These are phyloP conservation scores for Pitta sordida DNA, from an alignment of 2,113 vertebrate genomes.

Conservation along the genomic window DNA sequence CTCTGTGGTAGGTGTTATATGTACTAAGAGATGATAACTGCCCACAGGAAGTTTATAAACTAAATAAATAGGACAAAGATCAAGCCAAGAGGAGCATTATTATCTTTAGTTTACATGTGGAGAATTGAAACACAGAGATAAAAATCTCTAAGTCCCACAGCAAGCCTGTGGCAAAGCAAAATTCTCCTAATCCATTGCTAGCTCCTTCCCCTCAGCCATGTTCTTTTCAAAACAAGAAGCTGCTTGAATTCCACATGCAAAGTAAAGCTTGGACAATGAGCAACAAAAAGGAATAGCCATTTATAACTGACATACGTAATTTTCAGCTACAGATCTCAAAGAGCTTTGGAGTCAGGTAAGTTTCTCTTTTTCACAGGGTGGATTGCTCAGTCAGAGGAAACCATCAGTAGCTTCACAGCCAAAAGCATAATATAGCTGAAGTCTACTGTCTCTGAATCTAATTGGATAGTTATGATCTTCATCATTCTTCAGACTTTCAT, in stretches of 20 bases:
- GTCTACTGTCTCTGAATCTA: background rate
- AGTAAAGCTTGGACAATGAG: background rate
- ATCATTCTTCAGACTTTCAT: background rate
- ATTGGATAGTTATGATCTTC: background rate
- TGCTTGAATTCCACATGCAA: background rate
- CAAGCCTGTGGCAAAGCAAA: background rate
- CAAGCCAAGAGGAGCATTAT: constrained; percentile 14
- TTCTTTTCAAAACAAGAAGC: background rate
- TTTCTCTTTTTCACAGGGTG: background rate
- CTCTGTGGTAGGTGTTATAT: background rate
- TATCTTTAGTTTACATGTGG: constrained; percentile 30
- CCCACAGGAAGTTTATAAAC: constrained; percentile 7
- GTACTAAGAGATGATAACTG: background rate
- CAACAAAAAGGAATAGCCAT: background rate
- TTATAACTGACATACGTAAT: background rate
- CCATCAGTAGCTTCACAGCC: background rate
- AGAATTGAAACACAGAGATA: background rate
- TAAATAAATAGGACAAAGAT: constrained; percentile 26
- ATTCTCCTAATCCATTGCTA: background rate
- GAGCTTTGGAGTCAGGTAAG: background rate
- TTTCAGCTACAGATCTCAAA: background rate
- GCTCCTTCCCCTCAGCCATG: background rate
- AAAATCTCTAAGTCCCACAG: background rate
- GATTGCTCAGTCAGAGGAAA: background rate
- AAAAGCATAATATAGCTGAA: background rate